phyloP scores from a whole-genome alignment of 1,140 invertebrate species.

The Propsilocerus akamusi region DNA sequence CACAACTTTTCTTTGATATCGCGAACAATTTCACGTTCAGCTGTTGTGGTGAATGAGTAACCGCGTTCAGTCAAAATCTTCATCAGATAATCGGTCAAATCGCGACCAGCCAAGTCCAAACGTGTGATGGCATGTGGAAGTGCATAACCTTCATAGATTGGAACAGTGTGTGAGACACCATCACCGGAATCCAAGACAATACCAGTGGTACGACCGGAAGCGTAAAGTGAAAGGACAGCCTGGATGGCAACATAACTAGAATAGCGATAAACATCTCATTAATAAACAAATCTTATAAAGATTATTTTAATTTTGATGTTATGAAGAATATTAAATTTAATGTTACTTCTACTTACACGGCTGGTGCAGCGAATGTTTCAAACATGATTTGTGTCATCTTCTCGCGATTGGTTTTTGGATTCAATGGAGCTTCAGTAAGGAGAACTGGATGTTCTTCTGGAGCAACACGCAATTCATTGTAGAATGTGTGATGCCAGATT shows the following conservation, averaged over 20 bases:
- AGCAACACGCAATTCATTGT: constrained; percentile 66
- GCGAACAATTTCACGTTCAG: constrained; percentile 55
- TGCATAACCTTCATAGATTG: constrained; percentile 55
- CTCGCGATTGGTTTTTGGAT: constrained; percentile 50
- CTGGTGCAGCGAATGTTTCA: constrained; percentile 48
- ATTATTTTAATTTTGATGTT: no score
- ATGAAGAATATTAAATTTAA: no score
- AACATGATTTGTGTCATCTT: constrained; percentile 69
- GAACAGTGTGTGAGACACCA: constrained; percentile 67
- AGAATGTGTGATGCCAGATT: constrained; percentile 57
- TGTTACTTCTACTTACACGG: constrained; percentile 50
- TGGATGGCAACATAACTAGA: constrained; percentile 28
- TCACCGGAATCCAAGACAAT: constrained; percentile 62
- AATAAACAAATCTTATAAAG: no score
- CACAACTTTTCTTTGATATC: constrained; percentile 62
- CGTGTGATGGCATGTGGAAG: constrained; percentile 56
- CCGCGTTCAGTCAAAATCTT: constrained; percentile 48
- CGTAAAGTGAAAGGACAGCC: constrained; percentile 59
- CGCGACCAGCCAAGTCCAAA: constrained; percentile 60
- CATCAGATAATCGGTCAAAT: constrained; percentile 52
- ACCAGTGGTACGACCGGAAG: constrained; percentile 63
- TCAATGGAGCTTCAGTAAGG: constrained; percentile 54
- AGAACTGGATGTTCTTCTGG: constrained; percentile 69
- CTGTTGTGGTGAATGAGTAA: constrained; percentile 35
- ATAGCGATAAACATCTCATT: constrained; percentile 42